These are phyloP conservation scores for Zophobas morio DNA, from an alignment of 1,140 invertebrate species.

Conservation along the genomic window DNA sequence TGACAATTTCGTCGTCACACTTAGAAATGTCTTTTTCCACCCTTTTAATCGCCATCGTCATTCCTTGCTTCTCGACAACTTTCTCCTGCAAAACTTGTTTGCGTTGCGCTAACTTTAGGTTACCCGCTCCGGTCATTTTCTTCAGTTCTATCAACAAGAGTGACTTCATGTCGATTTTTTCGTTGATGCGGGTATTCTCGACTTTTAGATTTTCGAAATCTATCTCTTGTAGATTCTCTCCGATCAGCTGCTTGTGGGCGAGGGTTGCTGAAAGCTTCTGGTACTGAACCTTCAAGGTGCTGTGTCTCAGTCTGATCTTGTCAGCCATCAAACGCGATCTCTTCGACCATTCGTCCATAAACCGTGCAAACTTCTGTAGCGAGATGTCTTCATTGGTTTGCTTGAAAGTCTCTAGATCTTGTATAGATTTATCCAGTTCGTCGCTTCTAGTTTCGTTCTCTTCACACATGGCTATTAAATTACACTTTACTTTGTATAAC, in stretches of 20 bases:
- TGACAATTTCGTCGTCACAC: background rate
- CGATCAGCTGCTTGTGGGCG: background rate
- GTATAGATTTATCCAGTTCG: conserved; percentile 1
- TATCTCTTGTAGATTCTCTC: conserved; percentile 15
- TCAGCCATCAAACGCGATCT: background rate
- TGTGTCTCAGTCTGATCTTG: conserved; percentile 6
- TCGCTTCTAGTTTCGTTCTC: conserved; percentile 2
- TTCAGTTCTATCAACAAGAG: conserved; percentile 12
- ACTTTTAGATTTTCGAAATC: conserved; percentile 5
- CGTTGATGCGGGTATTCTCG: background rate
- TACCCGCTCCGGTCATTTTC: conserved; percentile 1
- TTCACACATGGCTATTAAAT: conserved; percentile 13
- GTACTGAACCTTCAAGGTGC: background rate
- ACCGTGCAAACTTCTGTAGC: background rate
- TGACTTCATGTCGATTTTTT: background rate
- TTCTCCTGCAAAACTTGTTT: conserved; percentile 1
- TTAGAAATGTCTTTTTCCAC: conserved; percentile 5
- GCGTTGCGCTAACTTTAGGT: conserved; percentile 1
- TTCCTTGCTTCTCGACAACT: background rate
- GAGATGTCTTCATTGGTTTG: background rate
- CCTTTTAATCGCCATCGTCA: background rate
- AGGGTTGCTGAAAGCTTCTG: background rate
- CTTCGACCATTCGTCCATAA: conserved; percentile 5
- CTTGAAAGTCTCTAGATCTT: background rate
- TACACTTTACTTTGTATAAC: background rate